Base-by-base conservation (phyloP, 2,888 invertebrate genomes). In the Clanis bilineata region DNA sequence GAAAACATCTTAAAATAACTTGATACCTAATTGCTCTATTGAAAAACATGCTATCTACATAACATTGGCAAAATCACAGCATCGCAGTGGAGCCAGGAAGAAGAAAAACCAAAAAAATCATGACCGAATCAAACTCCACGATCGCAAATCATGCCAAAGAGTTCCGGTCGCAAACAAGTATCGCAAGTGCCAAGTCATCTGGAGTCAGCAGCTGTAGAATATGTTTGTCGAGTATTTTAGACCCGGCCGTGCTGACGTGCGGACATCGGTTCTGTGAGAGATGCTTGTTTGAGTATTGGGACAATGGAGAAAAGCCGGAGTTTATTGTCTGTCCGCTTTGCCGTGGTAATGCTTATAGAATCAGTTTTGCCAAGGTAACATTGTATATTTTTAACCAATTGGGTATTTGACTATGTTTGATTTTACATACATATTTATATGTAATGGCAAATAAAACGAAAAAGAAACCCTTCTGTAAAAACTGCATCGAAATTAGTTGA, bases 221-320 rank as follows among this genome's bases (percentile, higher is more conserved):
- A 58, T 89, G 89, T 58, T 63, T 89, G 28, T 85, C 86, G 0
- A 65, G 71, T 3, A 74, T 85, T 7, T 64, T 74, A 18, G 71
- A 79, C 21, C 83, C 85, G 0, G 82, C 82, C 1, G 64, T 65
- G 0, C 66, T 88, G 38, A 76, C 77, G 1, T 89, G 88, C 64
- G 87, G 87, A 1, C 89, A 89, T 65, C 75, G 71, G 56, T 89
- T 87, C 65, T 89, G 89, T 59, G 80, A 83, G 64, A 66, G 62
- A 7, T 88, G 88, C 63, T 63, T 87, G 10, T 66, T 73, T 23
- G 71, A 71, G 41, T 87, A 85, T 62, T 83, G 86, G 81, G 73
- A 79, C 4, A 64, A 73, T 3, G 73, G 69, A 23, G 73, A 82
- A 7, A 79, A 79, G 45, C 80, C 81, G 0, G 76, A 76, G 23